Evolutionary conservation across 2,888 invertebrate genomes (phyloP), one percentile per base, ranked within the genome.

Genomic region (Venusia cambrica): DNA sequence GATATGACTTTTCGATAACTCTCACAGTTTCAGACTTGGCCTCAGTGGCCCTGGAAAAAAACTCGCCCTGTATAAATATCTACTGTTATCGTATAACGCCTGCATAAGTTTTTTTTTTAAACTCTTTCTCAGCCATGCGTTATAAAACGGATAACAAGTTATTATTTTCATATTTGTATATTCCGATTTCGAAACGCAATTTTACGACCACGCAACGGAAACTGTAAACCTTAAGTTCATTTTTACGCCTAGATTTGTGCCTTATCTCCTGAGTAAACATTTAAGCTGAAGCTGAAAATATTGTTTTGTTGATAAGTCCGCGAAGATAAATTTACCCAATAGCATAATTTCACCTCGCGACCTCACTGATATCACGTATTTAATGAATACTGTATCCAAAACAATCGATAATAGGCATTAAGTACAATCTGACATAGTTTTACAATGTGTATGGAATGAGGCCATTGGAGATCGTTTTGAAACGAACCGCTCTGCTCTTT

Each of bases 331-430:
- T 6, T 7, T 14, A 30, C 33, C 17, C 39, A 34, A 64, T 65
- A 59, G 57, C 57, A 54, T 48, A 45, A 49, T 51, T 49, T 57
- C 55, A 68, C 67, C 39, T 66, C 66, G 42, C 66, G 65, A 77
- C 77, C 75, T 61, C 45, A 33, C 14, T 48, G 73, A 77, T 78
- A 74, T 56, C 52, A 57, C 57, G 53, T 62, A 66, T 73, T 80
- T 73, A 80, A 76, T 79, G 64, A 75, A 74, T 73, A 77, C 55
- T 65, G 57, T 54, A 63, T 60, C 46, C 53, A 71, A 69, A 75
- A 73, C 61, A 73, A 48, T 35, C 41, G 74, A 75, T 77, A 73
- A 69, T 37, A 39, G 47, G 6, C 26, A 54, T 17, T 33, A 21
- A 43, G 35, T 41, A 34, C 43, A 37, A 25, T 19, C 25, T 37